These are phyloP conservation scores for Drosophila koepferae DNA, from an alignment of 2,888 invertebrate species.

Conservation along the genomic window DNA sequence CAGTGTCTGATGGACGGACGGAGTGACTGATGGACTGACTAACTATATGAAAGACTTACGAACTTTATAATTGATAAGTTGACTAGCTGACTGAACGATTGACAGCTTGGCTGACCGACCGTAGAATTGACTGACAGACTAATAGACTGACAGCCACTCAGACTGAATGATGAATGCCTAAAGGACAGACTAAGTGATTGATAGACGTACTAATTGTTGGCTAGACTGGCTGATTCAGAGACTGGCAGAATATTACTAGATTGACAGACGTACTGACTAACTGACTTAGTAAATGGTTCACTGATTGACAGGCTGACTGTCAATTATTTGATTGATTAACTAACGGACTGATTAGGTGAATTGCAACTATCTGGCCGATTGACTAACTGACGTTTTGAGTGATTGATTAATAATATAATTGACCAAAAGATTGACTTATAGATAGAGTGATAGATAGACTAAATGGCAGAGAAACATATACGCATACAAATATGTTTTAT, in stretches of 20 bases:
- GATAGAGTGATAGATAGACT: background rate
- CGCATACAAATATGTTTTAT: too few species aligned
- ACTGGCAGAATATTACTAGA: too few species aligned
- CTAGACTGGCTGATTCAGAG: background rate
- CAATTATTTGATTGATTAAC: too few species aligned
- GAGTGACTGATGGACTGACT: too few species aligned
- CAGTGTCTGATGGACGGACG: background rate
- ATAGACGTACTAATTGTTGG: background rate
- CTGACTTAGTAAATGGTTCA: too few species aligned
- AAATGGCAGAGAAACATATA: background rate
- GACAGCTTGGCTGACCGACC: background rate
- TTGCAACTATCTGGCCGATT: too few species aligned
- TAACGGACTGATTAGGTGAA: too few species aligned
- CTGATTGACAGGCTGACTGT: too few species aligned
- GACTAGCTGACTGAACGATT: background rate
- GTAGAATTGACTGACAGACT: background rate
- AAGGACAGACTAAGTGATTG: background rate
- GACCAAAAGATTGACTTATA: background rate
- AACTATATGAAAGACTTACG: background rate
- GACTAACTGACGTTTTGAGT: background rate
- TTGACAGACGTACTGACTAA: too few species aligned
- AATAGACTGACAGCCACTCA: too few species aligned
- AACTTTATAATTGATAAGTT: background rate
- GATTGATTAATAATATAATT: background rate
- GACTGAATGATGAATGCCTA: too few species aligned